Base-by-base conservation (phyloP, 2,888 invertebrate species). In the Parelbella ahira region DNA sequence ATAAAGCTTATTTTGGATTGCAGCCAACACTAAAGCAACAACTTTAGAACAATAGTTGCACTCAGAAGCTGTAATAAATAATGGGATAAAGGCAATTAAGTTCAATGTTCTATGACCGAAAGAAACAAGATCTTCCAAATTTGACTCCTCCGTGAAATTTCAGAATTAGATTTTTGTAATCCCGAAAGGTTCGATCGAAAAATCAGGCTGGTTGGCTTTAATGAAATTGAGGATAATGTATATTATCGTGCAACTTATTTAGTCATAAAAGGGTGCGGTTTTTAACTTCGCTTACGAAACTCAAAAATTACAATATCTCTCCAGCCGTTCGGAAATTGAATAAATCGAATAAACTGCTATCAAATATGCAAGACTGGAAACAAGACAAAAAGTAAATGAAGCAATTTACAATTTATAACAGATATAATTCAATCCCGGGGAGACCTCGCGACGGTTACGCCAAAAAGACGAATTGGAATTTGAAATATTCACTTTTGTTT, bases 401-500 rank as follows among this genome's bases (percentile, higher is more conserved):
- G 49, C 62, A 66, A 73, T 75, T 69, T 68, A 61, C 61, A 72
- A 71, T 74, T 71, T 68, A 61, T 57, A 62, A 53, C 51, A 47
- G 55, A 62, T 55, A 61, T 68, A 71, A 76, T 72, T 72, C 60
- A 68, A 75, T 71, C 57, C 64, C 45, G 42, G 44, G 39, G 50
- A 54, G 29, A 56, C 58, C 57, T 55, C 54, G 49, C 54, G 58
- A 60, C 50, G 61, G 60, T 59, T 62, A 50, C 50, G 53, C 2
- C 37, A 45, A 43, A 10, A 34, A 43, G 45, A 49, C 44, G 48
- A 48, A 34, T 45, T 56, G 48, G 48, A 62, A 65, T 62, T 42
- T 72, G 58, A 70, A 71, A 69, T 70, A 72, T 74, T 74, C 63
- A 70, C 51, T 51, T 50, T 56, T 60, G 56, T 59, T 66, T 70